Conservation (phyloP, 2,113 vertebrate genomes). For the Rhinoderma darwinii region DNA sequence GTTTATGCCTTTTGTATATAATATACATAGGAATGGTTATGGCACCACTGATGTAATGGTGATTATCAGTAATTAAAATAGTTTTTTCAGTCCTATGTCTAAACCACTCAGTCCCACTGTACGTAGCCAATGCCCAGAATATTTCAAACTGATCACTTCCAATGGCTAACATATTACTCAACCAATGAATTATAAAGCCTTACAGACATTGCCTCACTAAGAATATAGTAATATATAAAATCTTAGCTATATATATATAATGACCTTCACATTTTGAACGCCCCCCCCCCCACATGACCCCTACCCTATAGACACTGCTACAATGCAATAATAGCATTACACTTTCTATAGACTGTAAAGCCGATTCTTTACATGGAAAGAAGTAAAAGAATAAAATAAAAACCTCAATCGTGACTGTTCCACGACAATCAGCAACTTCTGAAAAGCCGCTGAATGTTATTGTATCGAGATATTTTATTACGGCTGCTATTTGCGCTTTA, state of each 20-base stretch:
- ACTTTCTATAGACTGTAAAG: neutral
- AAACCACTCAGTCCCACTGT: no score
- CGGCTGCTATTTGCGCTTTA: neutral
- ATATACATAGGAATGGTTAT: no score
- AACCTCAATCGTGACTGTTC: neutral
- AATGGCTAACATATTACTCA: no score
- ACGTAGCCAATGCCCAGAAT: no score
- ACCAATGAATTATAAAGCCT: no score
- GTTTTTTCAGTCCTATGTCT: no score
- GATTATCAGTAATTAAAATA: no score
- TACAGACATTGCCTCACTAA: no score
- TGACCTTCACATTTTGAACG: neutral
- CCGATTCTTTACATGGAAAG: neutral
- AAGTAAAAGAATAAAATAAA: neutral
- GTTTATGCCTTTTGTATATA: no score
- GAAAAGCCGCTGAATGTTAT: constrained; percentile 9
- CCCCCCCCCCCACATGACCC: no score
- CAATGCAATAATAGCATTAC: neutral
- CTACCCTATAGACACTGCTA: neutral
- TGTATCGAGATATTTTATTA: constrained; percentile 22
- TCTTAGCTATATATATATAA: neutral
- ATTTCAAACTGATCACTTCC: no score
- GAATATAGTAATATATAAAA: neutral
- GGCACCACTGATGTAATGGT: no score
- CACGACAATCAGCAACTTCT: neutral